These are phyloP conservation scores for Blastomussa wellsi DNA, from an alignment of 92 coral and sea anemone genomes.

Conservation along the genomic window DNA sequence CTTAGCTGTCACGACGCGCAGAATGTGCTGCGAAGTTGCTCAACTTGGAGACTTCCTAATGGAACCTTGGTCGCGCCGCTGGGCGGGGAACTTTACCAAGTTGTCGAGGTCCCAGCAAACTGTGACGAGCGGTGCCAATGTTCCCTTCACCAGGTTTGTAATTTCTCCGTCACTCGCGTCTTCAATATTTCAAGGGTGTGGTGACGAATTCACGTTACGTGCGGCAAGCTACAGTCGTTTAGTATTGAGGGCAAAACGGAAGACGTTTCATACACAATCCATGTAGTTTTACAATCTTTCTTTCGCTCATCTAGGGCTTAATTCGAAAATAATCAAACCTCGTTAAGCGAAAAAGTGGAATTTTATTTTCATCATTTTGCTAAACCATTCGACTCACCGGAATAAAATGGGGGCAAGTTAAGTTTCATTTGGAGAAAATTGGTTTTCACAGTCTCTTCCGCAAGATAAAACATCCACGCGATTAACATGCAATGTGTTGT, in stretches of 20 bases:
- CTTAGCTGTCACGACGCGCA: constrained; percentile 80
- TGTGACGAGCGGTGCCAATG: constrained; percentile 89
- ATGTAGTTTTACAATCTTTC: constrained; percentile 19
- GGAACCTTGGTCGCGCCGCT: constrained; percentile 82
- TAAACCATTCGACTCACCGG: constrained; percentile 25
- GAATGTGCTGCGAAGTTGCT: constrained; percentile 70
- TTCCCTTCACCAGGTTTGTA: constrained; percentile 54
- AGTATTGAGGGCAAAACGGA: constrained; percentile 22
- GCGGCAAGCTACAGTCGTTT: too few species aligned
- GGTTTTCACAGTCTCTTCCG: constrained; percentile 28
- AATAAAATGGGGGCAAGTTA: constrained; percentile 39
- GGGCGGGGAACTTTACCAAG: constrained; percentile 91
- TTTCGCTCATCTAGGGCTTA: constrained; percentile 18
- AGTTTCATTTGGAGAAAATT: constrained; percentile 29
- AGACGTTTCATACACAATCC: constrained; percentile 5
- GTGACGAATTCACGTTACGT: not conserved
- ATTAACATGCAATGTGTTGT: constrained; percentile 32
- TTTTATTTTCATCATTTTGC: constrained; percentile 3
- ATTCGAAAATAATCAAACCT: constrained; percentile 40
- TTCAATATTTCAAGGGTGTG: constrained; percentile 16
- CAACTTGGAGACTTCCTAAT: constrained; percentile 82
- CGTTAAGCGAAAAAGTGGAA: constrained; percentile 18
- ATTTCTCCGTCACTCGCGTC: not conserved
- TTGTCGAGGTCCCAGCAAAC: constrained; percentile 77
- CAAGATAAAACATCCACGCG: constrained; percentile 3